These are phyloP conservation scores for Syngnathus rostellatus DNA, from an alignment of 2,797 vertebrate genomes.

Conservation along the genomic window DNA sequence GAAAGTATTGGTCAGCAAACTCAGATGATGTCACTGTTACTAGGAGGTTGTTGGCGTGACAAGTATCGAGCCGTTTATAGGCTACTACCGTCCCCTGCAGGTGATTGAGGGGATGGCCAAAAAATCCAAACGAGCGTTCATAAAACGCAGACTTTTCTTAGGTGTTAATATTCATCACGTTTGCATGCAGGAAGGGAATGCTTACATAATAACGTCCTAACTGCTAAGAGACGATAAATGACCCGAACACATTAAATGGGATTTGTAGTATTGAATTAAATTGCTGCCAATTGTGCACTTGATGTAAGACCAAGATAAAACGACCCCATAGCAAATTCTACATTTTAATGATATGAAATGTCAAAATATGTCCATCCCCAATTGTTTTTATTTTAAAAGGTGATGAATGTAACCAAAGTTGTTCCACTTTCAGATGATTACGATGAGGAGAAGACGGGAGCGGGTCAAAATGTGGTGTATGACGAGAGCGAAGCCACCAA, in stretches of 20 bases:
- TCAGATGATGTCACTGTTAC: constrained; percentile 70
- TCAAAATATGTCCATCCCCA: background rate
- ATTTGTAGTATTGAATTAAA: background rate
- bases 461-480: constrained; percentile 80
- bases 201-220: background rate
- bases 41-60: constrained; percentile 56
- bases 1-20: constrained; percentile 67
- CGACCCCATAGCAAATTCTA: background rate
- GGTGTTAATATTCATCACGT: no score
- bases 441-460: constrained; percentile 64
- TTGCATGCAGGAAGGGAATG: background rate
- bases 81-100: constrained; percentile 53
- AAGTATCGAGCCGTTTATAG: constrained; percentile 21
- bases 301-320: no score
- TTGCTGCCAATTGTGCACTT: background rate
- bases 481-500: constrained; percentile 82
- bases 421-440: constrained; percentile 57
- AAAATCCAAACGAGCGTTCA: no score
- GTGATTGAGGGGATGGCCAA: constrained; percentile 8
- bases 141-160: no score
- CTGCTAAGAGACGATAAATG: background rate
- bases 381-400: background rate
- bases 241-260: background rate
- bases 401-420: background rate
- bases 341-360: background rate